Base-by-base conservation (phyloP, 2,113 vertebrate species). In the Verasper variegatus region DNA sequence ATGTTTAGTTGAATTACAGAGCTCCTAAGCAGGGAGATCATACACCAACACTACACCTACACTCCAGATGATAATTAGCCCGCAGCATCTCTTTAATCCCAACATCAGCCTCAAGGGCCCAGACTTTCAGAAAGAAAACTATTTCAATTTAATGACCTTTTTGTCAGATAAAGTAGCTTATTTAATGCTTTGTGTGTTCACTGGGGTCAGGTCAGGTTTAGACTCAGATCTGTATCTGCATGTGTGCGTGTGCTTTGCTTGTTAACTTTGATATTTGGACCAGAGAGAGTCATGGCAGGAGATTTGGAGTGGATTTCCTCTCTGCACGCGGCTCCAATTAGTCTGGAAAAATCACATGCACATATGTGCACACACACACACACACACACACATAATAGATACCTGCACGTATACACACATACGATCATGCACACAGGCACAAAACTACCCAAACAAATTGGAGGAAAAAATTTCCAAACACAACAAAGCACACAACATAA, bases 281-380 rank as follows among this genome's bases (percentile, higher is more conserved):
- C 58, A 72, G 60, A 64, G 60, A 61, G 68, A 82, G 59, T 65
- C 54, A 23, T 72, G 35, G 76, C 71, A 76, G 61, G 68, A 76
- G 86, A 78, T 86, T 88, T 87, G 62, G 56, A 51, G 40, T 14
- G 74, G 76, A 73, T 84, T 74, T 71, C 26, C 68, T 75, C 71
- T 61, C 62, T 68, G 11, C 17, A 18, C 82, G 68, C 73, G 84
- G 82, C 81, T 90, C 87, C 82, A 89, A 87, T 92, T 87, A 91
- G 71, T 77, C 60, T 84, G 77, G 54, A 73, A 66, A 82, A 73
- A 37, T 15, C 45, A 18, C 49, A 37, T 12, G 5, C 20, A 67
- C 40, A 65, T 55, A 55, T 68, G 47, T 24, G 18, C 20, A 68
- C 49, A 62, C 56, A 65, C 55, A 74, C 49, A 68, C 13, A 42